Conservation (phyloP, 2,888 invertebrate species). For the Theodoxus fluviatilis region DNA sequence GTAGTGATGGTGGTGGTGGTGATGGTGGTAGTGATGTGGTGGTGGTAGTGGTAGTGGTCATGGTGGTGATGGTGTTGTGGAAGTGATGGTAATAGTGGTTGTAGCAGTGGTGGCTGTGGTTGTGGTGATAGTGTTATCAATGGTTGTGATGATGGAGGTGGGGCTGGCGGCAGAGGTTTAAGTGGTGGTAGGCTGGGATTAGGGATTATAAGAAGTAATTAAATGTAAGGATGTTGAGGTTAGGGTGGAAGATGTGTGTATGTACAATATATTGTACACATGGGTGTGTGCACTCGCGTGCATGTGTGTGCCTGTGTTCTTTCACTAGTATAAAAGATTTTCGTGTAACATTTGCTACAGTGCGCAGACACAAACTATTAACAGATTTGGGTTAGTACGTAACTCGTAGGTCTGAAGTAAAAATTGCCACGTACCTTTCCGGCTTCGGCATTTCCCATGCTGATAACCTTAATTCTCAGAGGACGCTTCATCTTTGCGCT, state of each 20-base stretch:
- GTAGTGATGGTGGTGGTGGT: conserved; percentile 2
- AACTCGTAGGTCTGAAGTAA: conserved; percentile 24
- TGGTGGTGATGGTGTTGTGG: not conserved
- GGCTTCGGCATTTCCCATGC: conserved; percentile 65
- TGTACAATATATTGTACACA: no score
- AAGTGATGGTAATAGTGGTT: not conserved
- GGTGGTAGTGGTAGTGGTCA: not conserved
- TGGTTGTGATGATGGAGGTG: conserved; percentile 13
- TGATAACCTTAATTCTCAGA: conserved; percentile 62
- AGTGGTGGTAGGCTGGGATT: no score
- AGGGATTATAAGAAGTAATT: no score
- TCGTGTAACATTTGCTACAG: no score
- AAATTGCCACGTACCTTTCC: conserved; percentile 66
- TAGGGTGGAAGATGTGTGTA: no score
- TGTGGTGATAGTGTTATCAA: no score
- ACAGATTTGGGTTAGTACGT: conserved; percentile 23
- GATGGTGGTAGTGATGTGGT: not conserved
- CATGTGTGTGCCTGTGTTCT: no score
- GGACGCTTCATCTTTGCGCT: conserved; percentile 39
- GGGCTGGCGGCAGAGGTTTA: no score
- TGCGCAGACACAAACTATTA: no score
- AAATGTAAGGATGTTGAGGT: no score
- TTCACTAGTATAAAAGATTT: no score
- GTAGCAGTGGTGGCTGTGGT: conserved; percentile 12
- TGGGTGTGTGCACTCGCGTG: no score